A percentile compares a stretch with the other conserved stretches of the same genome.
These are phyloP conservation scores for Philaenus spumarius DNA, from an alignment of 1,140 invertebrate species.

Conservation along the genomic window DNA sequence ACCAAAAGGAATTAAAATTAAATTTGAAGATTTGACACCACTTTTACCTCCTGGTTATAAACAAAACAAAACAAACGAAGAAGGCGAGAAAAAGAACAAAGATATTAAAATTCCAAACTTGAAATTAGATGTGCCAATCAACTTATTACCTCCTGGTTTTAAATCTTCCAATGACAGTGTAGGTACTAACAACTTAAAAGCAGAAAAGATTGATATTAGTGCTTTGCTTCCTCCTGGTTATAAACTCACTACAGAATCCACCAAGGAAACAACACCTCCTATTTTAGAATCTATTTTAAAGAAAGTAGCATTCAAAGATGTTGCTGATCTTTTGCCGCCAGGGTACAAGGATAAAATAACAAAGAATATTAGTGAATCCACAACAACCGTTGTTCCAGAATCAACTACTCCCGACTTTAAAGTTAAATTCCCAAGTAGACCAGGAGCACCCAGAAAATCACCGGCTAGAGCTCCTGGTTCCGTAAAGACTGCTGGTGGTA, in stretches of 20 bases:
- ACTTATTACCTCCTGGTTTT: constrained; percentile 47
- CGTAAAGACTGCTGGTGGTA: constrained; percentile 38
- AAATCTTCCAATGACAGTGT: constrained; percentile 40
- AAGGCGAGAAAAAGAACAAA: constrained; percentile 9
- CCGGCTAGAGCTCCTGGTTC: constrained; percentile 51
- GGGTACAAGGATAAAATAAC: constrained; percentile 44
- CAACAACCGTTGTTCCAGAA: constrained; percentile 29
- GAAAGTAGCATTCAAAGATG: constrained; percentile 46
- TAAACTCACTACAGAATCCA: constrained; percentile 37
- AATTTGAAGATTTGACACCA: constrained; percentile 35
- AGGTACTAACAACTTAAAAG: constrained; percentile 39
- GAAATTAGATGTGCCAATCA: constrained; percentile 31
- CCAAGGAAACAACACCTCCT: constrained; percentile 18
- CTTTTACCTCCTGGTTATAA: constrained; percentile 39
- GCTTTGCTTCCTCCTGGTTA: constrained; percentile 52
- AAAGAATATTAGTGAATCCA: constrained; percentile 11
- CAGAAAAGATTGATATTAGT: constrained; percentile 51
- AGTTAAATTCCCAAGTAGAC: constrained; percentile 70
- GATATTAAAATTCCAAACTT: constrained; percentile 22
- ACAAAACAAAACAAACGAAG: constrained; percentile 9
- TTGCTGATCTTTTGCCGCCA: constrained; percentile 50
- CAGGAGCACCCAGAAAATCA: constrained; percentile 56
- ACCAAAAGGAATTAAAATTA: constrained; percentile 30
- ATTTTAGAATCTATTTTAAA: constrained; percentile 32
- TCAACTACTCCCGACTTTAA: constrained; percentile 45